Evolutionary conservation across 2,888 invertebrate species (phyloP), one percentile per base, ranked within the genome.

Genomic region (Tipula helvola): DNA sequence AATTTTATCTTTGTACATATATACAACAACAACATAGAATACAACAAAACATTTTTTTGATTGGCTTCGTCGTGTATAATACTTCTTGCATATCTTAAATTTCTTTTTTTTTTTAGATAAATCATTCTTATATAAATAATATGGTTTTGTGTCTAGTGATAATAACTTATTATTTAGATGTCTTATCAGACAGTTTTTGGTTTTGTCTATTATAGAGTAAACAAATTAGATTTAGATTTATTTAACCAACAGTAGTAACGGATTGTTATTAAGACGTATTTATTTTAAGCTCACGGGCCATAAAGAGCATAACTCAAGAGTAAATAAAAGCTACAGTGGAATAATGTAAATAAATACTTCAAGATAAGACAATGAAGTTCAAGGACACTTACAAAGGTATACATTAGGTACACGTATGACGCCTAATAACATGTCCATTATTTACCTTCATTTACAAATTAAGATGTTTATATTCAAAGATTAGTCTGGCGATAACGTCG

Each of bases 101-200:
- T 57, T 3, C 7, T 44, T 44, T 44, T 44, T 42, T 42, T 42
- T 10, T 44, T 2, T 0, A 12, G 44, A 52, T 52, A 71, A 71
- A 71, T 71, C 71, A 71, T 71, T 28, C 28, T 28, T 52, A 52
- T 52, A 44, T 52, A 2, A 28, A 28, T 28, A 28, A 52, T 71
- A 71, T 28, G 71, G 3, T 71, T 71, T 28, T 28, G 12, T 71
- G 71, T 71, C 71, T 71, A 28, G 28, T 71, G 71, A 71, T 71
- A 71, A 71, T 71, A 71, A 71, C 71, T 71, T 71, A 71, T 71
- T 71, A 71, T 71, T 71, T 71, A 71, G 71, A 71, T 71, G 71
- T 71, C 71, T 71, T 71, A 71, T 71, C 71, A 71, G 71, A 71
- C 71, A 71, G 71, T 3, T 71, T 52, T 18, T 71, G 71, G 28